Evolutionary conservation across 2,797 vertebrate genomes (phyloP), one percentile per base, ranked within the genome.

Genomic region (Sarcoramphus papa): DNA sequence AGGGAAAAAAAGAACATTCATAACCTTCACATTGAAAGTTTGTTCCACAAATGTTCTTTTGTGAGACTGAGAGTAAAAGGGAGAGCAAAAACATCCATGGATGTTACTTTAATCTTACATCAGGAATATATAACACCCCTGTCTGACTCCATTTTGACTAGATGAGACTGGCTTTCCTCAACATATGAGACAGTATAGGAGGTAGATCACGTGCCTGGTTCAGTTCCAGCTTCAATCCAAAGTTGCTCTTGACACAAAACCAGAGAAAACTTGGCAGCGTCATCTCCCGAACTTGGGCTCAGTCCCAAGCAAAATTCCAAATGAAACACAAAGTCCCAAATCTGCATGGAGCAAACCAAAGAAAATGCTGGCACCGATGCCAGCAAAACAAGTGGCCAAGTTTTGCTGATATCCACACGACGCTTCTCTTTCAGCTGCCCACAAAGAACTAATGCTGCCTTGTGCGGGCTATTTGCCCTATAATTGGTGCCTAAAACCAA

Each of bases 201-300:
- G 89, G 62, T 53, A 33, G 73, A 69, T 91, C 96, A 96, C 78
- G 2, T 92, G 94, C 40, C 92, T 95, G 76, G 75, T 92, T 91
- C 73, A 27, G 50, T 88, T 92, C 95, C 96, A 97, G 85, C 87
- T 90, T 94, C 76, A 81, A 90, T 92, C 92, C 85, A 76, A 94
- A 94, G 91, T 90, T 92, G 82, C 59, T 94, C 85, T 96, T 94
- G 95, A 96, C 91, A 96, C 53, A 88, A 93, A 90, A 96, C 84
- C 89, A 94, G 72, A 95, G 51, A 95, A 96, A 96, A 96, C 96
- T 93, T 97, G 96, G 95, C 96, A 96, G 94, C 27, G 5, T n/a
- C 16, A 33, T 64, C 60, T 91, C 87, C 69, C 30, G 31, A 65
- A 69, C 75, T 85, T 97, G 96, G 94, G 92, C 51, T 93, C 72